Conservation (phyloP, 2,113 vertebrate species). For the Daphoenositta chrysoptera region DNA sequence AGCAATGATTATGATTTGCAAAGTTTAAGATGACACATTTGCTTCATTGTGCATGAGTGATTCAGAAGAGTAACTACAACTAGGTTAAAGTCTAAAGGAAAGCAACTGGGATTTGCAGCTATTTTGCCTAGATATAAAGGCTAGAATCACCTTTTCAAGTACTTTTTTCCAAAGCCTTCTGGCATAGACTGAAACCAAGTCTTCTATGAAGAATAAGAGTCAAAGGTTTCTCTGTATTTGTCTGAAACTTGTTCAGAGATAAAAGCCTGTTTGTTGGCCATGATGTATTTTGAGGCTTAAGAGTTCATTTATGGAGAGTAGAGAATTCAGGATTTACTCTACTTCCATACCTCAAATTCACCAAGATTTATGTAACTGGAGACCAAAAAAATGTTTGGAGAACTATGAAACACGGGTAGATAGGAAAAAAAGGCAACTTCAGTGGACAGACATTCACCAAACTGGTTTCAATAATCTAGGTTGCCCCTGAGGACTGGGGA, state of each 20-base stretch:
- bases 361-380: background rate
- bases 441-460: background rate
- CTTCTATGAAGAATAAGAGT: background rate
- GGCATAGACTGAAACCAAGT: background rate
- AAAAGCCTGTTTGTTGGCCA: background rate
- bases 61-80: background rate
- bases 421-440: background rate
- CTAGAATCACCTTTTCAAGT: background rate
- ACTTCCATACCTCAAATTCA: background rate
- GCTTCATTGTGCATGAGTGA: background rate
- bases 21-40: slow-evolving; percentile 7
- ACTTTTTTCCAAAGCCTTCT: background rate
- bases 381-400: background rate
- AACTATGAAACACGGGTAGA: background rate
- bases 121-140: background rate
- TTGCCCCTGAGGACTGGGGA: background rate
- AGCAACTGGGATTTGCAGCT: background rate
- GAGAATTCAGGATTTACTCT: background rate
- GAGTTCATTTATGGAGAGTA: background rate
- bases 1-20: background rate
- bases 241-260: background rate
- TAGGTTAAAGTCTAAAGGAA: background rate
- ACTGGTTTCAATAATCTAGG: background rate
- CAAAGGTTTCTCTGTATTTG: background rate
- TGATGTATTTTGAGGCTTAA: background rate